Percentiles rank a stretch among this genome's conserved stretches.
Evolutionary conservation across 2,113 vertebrate species (phyloP).

Genomic region (Lota lota): DNA sequence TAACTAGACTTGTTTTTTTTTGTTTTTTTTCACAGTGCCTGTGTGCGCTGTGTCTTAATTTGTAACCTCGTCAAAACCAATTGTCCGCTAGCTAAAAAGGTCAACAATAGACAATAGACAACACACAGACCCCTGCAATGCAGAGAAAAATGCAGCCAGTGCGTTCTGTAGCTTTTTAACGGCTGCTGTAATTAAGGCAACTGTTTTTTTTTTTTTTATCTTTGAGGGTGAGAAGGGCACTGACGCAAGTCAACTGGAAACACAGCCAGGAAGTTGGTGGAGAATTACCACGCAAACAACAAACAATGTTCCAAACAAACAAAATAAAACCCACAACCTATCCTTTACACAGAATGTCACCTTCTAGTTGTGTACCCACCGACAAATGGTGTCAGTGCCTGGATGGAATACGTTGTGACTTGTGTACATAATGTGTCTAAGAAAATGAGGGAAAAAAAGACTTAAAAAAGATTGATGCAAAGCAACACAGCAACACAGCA

Average conservation of each 20-base stretch:
- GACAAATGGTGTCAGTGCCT: no score
- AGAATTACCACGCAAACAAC: constrained; percentile 18
- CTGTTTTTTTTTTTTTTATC: constrained; percentile 40
- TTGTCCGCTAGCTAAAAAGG: constrained; percentile 71
- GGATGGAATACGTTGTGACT: no score
- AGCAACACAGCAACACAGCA: constrained; percentile 65
- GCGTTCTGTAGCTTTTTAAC: constrained; percentile 67
- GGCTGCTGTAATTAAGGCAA: constrained; percentile 72
- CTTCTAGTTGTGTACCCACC: constrained; percentile 13
- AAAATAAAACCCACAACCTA: constrained; percentile 12
- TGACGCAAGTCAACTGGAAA: constrained; percentile 37
- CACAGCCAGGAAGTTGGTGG: constrained; percentile 34
- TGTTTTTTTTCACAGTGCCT: constrained; percentile 54
- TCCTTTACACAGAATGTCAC: constrained; percentile 33
- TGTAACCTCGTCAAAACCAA: constrained; percentile 73
- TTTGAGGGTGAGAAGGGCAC: constrained; percentile 62
- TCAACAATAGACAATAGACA: constrained; percentile 67
- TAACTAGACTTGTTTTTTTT: constrained; percentile 52
- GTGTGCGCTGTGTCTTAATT: constrained; percentile 67
- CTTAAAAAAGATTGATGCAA: constrained; percentile 70
- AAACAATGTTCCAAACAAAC: neutral
- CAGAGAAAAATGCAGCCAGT: constrained; percentile 52
- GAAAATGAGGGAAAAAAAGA: constrained; percentile 64
- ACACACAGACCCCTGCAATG: constrained; percentile 55
- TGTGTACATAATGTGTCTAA: constrained; percentile 18